phyloP scores from a whole-genome alignment of 1,140 invertebrate genomes.

The Spodoptera frugiperda region DNA sequence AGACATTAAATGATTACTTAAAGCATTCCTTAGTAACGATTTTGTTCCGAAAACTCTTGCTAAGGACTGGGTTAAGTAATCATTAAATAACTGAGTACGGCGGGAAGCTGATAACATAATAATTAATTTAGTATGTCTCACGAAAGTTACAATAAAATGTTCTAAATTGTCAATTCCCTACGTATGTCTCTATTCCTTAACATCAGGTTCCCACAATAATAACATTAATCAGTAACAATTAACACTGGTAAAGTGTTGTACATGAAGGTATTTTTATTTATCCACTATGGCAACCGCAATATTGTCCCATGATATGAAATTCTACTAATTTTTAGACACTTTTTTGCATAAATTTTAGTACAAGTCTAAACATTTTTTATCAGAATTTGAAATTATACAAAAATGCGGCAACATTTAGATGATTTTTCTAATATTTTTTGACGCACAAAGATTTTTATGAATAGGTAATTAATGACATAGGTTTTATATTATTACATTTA shows the following conservation, averaged over 20 bases:
- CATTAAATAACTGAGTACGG: too few relatives aligned
- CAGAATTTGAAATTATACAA: background rate
- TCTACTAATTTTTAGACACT: constrained; percentile 33
- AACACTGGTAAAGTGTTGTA: constrained; percentile 63
- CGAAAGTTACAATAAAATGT: too few relatives aligned
- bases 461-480: too few relatives aligned
- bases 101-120: too few relatives aligned
- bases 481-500: background rate
- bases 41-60: too few relatives aligned
- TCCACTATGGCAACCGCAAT: constrained; percentile 39
- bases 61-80: too few relatives aligned
- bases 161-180: background rate
- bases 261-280: constrained; percentile 45
- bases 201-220: constrained; percentile 6
- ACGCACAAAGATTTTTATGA: too few relatives aligned
- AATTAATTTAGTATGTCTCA: too few relatives aligned
- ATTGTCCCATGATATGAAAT: constrained; percentile 65
- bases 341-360: background rate
- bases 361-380: background rate
- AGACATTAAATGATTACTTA: too few relatives aligned
- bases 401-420: too few relatives aligned
- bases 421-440: too few relatives aligned
- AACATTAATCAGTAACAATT: constrained; percentile 56
- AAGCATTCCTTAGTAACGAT: too few relatives aligned
- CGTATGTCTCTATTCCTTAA: background rate